A percentile compares a stretch with the other conserved stretches of the same genome.
Conservation (phyloP, 2,797 vertebrate species). For the Neolamprologus multifasciatus region DNA sequence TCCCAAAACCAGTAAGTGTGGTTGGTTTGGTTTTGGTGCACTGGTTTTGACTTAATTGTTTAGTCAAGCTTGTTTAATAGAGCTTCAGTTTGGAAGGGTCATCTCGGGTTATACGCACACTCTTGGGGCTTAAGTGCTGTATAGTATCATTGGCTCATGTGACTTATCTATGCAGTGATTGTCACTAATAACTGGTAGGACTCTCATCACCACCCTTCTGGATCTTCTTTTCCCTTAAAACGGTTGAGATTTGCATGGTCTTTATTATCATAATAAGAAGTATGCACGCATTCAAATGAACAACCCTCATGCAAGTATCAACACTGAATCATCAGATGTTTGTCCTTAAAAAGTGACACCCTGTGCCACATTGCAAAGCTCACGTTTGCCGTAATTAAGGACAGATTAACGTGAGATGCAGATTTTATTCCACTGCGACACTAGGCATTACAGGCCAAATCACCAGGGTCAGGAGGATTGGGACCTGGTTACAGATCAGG, state of each 20-base stretch:
- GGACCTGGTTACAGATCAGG: slow-evolving; percentile 14
- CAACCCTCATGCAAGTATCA: not conserved
- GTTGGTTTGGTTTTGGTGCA: not conserved
- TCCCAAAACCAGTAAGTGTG: not conserved
- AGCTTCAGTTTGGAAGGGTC: slow-evolving; percentile 3
- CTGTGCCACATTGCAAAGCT: not conserved
- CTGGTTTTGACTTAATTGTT: slow-evolving; percentile 39
- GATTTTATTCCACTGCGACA: not conserved
- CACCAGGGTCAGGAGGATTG: not conserved
- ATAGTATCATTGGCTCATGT: not conserved
- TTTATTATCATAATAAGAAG: not conserved
- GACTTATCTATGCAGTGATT: not conserved
- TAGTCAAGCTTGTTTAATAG: slow-evolving; percentile 25
- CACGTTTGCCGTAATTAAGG: not conserved
- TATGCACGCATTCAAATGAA: not conserved
- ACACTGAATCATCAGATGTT: not conserved
- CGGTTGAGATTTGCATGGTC: not conserved
- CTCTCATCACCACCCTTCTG: not conserved
- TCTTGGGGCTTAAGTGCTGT: not conserved
- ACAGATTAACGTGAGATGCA: slow-evolving; percentile 5
- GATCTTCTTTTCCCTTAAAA: not conserved
- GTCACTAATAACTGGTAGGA: not conserved
- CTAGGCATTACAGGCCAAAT: not conserved
- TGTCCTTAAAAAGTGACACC: not conserved
- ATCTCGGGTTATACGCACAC: not conserved